Base-by-base conservation (phyloP, 1,140 invertebrate genomes). In the Temnothorax curvispinosus region DNA sequence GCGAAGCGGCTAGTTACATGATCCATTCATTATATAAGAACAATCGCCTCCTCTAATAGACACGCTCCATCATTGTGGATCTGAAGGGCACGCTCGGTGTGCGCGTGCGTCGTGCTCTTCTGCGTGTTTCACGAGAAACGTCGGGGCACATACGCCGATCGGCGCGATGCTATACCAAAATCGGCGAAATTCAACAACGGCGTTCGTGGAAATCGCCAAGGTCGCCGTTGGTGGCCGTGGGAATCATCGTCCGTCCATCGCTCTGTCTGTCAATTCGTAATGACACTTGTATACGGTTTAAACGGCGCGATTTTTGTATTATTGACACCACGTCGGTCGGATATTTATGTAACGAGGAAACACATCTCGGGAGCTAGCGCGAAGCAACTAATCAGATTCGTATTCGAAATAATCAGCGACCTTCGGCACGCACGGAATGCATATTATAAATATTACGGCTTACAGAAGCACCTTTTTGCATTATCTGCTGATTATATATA, bases 21-120 rank as follows among this genome's bases (percentile, higher is more conserved):
- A 95, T 95, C 94, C 93, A 94, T 94, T 95, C 94, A 95, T 95
- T 95, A 95, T 94, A 94, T 95, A 95, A 95, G 94, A 95, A 95
- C 94, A 95, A 95, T 95, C 94, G 93, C 91, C 89, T 93, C 92
- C 92, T 94, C 92, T 94, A 95, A 95, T 95, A 93, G 94, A 94
- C 92, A 91, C 92, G 92, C 94, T 94, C 93, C 92, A 94, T 94
- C 94, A 93, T 94, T 94, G 92, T 93, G 89, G 88, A 93, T 94
- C 93, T 93, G 94, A 95, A 94, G 94, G 94, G 93, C 92, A 94
- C 71, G 77, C 71, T 88, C 47, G 71, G 27, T 74, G 35, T 65
- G 71, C 90, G 88, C 90, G 69, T 88, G 86, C 86, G 80, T 32
- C 58, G 58, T 76, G 78, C 74, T 76, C 87, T 90, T 90, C 74